A percentile compares a stretch with the other conserved stretches of the same genome.
These are phyloP conservation scores for Engraulis encrasicolus DNA, from an alignment of 2,113 vertebrate genomes.

Conservation along the genomic window DNA sequence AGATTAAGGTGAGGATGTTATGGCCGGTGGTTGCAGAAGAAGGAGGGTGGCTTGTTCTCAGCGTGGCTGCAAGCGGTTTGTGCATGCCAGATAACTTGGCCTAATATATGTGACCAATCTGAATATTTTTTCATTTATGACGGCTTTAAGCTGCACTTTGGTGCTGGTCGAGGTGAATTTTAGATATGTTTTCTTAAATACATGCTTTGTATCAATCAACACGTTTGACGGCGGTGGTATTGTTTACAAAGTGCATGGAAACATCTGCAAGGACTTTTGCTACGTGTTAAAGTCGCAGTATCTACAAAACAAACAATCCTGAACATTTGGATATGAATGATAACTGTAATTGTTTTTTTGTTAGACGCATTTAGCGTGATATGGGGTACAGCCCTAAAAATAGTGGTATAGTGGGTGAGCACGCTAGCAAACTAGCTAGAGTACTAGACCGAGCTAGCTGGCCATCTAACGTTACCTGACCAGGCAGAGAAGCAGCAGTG, in stretches of 20 bases:
- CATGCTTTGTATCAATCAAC: not conserved
- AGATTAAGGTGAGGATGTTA: slow-evolving; percentile 36
- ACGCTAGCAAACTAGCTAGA: not conserved
- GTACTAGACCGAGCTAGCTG: slow-evolving; percentile 26
- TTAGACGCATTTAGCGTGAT: not conserved
- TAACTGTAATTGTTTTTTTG: not conserved
- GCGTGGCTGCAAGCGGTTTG: not conserved
- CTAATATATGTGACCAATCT: not conserved
- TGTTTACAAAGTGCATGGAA: not conserved
- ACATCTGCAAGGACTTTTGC: not conserved
- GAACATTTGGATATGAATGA: not conserved
- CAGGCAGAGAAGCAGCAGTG: too few relatives aligned
- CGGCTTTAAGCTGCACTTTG: not conserved
- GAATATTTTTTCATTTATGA: not conserved
- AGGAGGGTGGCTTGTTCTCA: not conserved
- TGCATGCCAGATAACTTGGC: not conserved
- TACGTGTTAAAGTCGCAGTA: not conserved
- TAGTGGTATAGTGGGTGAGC: not conserved
- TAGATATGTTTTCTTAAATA: not conserved
- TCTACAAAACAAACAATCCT: not conserved
- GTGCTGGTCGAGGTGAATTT: not conserved
- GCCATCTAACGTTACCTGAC: not conserved
- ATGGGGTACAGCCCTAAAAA: not conserved
- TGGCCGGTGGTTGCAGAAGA: not conserved
- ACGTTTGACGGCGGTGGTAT: not conserved